These are phyloP conservation scores for Buphagus erythrorhynchus DNA, from an alignment of 2,797 vertebrate genomes.

Conservation along the genomic window DNA sequence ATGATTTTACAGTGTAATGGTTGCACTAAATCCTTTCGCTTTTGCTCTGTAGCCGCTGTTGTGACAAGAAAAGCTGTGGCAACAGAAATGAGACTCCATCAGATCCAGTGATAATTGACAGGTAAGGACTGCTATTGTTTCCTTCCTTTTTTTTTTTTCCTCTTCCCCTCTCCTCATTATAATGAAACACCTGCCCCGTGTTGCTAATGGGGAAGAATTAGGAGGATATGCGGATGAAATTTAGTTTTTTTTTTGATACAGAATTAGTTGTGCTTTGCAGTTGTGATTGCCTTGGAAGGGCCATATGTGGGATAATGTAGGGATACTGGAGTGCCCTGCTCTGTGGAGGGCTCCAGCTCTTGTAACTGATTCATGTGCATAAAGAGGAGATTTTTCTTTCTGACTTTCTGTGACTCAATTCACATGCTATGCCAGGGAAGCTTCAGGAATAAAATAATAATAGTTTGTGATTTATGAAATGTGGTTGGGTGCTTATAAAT, in stretches of 20 bases:
- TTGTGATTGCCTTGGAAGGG: constrained; percentile 65
- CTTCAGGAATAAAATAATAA: constrained; percentile 85
- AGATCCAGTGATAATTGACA: constrained; percentile 99
- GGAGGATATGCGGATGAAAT: constrained; percentile 62
- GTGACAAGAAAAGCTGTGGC: constrained; percentile 99
- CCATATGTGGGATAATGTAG: constrained; percentile 62
- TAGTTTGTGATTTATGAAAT: constrained; percentile 86
- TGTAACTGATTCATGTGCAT: constrained; percentile 77
- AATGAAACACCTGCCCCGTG: constrained; percentile 80
- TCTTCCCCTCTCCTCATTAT: constrained; percentile 68
- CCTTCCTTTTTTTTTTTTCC: constrained; percentile 46
- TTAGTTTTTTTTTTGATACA: constrained; percentile 64
- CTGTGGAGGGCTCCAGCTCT: constrained; percentile 66
- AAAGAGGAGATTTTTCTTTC: constrained; percentile 74
- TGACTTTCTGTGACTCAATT: constrained; percentile 76
- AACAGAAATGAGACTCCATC: constrained; percentile 99
- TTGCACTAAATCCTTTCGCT: constrained; percentile 81
- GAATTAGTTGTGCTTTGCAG: constrained; percentile 57
- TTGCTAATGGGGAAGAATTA: constrained; percentile 71
- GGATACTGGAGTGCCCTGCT: constrained; percentile 61
- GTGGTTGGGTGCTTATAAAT: constrained; percentile 85
- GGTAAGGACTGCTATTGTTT: constrained; percentile 89
- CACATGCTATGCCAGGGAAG: constrained; percentile 77
- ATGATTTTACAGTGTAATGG: constrained; percentile 81
- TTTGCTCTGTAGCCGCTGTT: constrained; percentile 88